Conservation (phyloP, 2,888 invertebrate genomes). For the Dusona sp. region DNA sequence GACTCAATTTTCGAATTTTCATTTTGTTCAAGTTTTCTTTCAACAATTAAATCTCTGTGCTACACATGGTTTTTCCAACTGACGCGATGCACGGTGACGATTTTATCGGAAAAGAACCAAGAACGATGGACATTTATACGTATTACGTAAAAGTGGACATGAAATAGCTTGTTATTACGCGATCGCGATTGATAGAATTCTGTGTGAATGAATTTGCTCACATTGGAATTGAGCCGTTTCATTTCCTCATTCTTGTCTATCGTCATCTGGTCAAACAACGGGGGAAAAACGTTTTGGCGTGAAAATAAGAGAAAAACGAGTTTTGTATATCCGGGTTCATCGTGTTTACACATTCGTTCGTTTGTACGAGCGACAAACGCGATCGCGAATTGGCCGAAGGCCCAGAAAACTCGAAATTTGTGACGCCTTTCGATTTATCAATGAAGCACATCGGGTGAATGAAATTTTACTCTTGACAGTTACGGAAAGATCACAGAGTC, state of each 20-base stretch:
- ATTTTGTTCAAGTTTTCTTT: background rate
- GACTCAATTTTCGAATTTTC: background rate
- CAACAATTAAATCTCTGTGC: background rate
- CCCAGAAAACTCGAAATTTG: constrained; percentile 46
- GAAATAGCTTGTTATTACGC: background rate
- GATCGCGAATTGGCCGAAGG: constrained; percentile 41
- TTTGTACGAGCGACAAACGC: background rate
- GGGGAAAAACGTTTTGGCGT: constrained; percentile 15
- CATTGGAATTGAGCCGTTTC: constrained; percentile 36
- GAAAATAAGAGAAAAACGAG: background rate
- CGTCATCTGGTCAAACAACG: background rate
- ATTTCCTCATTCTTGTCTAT: background rate
- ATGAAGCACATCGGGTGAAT: constrained; percentile 39
- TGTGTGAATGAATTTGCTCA: constrained; percentile 40
- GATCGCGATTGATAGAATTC: constrained; percentile 43
- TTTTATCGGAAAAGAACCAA: constrained; percentile 15
- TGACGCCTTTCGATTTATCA: constrained; percentile 40
- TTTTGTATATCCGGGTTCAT: background rate
- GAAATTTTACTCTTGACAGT: constrained; percentile 5
- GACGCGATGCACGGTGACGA: background rate
- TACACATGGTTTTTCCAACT: background rate
- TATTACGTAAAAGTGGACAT: constrained; percentile 21
- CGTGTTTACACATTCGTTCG: constrained; percentile 1
- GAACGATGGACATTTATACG: constrained; percentile 26
- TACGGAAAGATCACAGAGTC: background rate